Evolutionary conservation across 2,797 vertebrate species (phyloP).

Genomic region (Betta splendens): DNA sequence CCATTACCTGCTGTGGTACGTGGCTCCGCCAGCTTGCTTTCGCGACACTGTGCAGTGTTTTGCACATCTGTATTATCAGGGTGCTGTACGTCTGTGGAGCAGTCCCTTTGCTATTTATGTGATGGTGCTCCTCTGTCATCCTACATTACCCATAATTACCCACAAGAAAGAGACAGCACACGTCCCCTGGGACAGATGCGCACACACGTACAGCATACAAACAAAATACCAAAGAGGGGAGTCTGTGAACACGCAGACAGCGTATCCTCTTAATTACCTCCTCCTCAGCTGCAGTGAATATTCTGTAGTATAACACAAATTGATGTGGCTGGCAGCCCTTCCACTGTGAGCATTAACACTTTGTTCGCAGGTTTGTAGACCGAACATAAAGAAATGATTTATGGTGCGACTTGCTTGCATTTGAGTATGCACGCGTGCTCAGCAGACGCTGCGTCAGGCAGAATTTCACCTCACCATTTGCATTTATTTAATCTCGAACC

Average conservation of each 20-base stretch:
- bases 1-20: slow-evolving; percentile 12
- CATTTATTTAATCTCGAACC: slow-evolving; percentile 47
- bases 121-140: slow-evolving; percentile 62
- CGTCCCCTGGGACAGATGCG: slow-evolving; percentile 46
- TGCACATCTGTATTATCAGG: slow-evolving; percentile 28
- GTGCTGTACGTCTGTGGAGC: slow-evolving; percentile 24
- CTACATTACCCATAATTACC: slow-evolving; percentile 77
- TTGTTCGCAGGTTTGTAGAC: slow-evolving; percentile 24
- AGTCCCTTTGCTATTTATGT: slow-evolving; percentile 40
- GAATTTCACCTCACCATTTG: slow-evolving; percentile 45
- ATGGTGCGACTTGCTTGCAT: slow-evolving; percentile 11
- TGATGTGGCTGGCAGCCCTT: slow-evolving; percentile 36
- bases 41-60: slow-evolving; percentile 7
- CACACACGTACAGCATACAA: slow-evolving; percentile 36
- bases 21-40: neutral
- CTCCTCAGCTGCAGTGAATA: slow-evolving; percentile 42
- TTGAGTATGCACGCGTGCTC: slow-evolving; percentile 34
- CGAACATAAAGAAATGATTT: slow-evolving; percentile 40
- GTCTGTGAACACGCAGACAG: slow-evolving; percentile 52
- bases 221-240: slow-evolving; percentile 49
- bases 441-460: slow-evolving; percentile 21
- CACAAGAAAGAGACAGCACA: slow-evolving; percentile 57
- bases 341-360: slow-evolving; percentile 23
- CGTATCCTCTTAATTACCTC: slow-evolving; percentile 62
- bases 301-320: slow-evolving; percentile 43